phyloP scores from a whole-genome alignment of 1,140 invertebrate genomes.

The Micrasema longulum region DNA sequence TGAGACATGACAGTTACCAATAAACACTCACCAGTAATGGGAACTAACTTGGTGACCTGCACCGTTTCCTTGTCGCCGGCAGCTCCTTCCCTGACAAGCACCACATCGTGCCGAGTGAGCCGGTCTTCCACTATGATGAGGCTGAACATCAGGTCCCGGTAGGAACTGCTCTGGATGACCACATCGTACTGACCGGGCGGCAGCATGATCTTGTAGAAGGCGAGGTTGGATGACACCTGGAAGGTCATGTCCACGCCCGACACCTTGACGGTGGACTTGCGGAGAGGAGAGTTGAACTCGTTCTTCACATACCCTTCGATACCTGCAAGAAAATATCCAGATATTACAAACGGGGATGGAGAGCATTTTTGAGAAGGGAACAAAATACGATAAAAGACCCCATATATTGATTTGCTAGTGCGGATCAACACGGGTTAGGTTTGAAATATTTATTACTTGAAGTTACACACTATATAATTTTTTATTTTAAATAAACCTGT shows the following conservation, averaged over 20 bases:
- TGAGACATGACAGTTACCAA: too few species aligned
- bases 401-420: too few species aligned
- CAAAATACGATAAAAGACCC: too few species aligned
- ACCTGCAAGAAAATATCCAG: conserved; percentile 68
- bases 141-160: conserved; percentile 64
- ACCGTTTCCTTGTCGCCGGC: not conserved
- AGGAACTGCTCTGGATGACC: conserved; percentile 70
- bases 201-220: conserved; percentile 77
- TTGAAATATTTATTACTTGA: too few species aligned
- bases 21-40: conserved; percentile 11
- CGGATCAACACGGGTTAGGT: too few species aligned
- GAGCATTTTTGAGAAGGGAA: too few species aligned
- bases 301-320: conserved; percentile 80
- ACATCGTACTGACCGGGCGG: conserved; percentile 74
- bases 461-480: too few species aligned
- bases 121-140: conserved; percentile 60
- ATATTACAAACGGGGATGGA: too few species aligned
- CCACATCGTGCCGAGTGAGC: conserved; percentile 59
- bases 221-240: conserved; percentile 74
- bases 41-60: conserved; percentile 2
- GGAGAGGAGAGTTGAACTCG: conserved; percentile 71
- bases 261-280: conserved; percentile 78
- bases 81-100: conserved; percentile 39
- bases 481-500: too few species aligned
- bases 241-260: conserved; percentile 69